These are phyloP conservation scores for Darevskia nairensis DNA, from an alignment of 2,797 vertebrate genomes.

Conservation along the genomic window DNA sequence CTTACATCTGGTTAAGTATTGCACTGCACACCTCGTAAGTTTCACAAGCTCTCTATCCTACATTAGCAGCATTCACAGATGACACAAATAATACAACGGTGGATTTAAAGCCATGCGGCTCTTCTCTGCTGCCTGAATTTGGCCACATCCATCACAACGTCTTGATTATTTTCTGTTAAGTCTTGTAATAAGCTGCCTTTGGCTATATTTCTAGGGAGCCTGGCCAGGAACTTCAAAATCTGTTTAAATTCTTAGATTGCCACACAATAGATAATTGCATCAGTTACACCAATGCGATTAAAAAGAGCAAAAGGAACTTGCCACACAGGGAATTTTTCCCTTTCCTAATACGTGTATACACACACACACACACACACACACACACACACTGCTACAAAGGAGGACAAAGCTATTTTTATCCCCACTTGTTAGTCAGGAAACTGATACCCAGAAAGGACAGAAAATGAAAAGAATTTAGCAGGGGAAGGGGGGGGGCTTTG, in stretches of 20 bases:
- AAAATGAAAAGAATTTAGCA: background rate
- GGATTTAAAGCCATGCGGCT: background rate
- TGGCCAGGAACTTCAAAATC: background rate
- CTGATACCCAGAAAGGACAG: background rate
- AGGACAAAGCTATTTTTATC: background rate
- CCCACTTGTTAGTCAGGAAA: background rate
- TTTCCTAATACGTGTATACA: background rate
- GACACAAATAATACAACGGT: background rate
- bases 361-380: background rate
- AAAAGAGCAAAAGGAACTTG: background rate
- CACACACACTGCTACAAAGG: background rate
- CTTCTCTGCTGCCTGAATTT: background rate
- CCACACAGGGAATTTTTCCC: background rate
- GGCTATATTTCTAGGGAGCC: background rate
- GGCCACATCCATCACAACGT: background rate
- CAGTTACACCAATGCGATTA: background rate
- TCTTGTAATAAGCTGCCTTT: background rate
- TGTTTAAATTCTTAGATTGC: background rate
- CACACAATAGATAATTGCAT: background rate
- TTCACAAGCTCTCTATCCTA: conserved; percentile 1
- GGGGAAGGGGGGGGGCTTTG: background rate
- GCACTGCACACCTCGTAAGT: background rate
- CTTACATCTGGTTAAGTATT: background rate
- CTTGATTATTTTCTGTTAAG: background rate
- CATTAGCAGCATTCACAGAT: background rate